Conservation (phyloP, 2,888 invertebrate species). For the Ramazzottius varieornatus region DNA sequence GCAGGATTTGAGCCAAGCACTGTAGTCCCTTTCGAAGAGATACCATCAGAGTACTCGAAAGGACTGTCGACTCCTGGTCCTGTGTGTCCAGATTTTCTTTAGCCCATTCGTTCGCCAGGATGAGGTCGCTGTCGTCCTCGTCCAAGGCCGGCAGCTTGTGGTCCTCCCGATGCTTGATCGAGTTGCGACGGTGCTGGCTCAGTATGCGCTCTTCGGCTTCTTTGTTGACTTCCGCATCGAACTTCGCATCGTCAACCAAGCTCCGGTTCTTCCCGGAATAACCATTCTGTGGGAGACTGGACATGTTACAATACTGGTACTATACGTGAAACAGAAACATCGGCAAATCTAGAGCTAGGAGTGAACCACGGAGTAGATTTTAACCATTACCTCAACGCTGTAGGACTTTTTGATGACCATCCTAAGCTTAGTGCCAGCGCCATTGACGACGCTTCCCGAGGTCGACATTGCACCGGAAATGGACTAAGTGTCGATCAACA, state of each 20-base stretch:
- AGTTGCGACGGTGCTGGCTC: not conserved
- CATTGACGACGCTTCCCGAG: too few species aligned
- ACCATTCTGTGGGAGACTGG: constrained; percentile 44
- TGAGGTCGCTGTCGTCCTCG: not conserved
- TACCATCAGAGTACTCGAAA: not conserved
- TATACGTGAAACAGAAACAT: not conserved
- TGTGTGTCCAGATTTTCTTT: not conserved
- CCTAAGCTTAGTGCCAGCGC: too few species aligned
- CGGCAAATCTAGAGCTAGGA: not conserved
- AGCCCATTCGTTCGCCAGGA: not conserved
- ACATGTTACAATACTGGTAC: not conserved
- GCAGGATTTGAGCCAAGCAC: not conserved
- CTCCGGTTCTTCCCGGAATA: constrained; percentile 81
- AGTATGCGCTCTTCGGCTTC: constrained; percentile 47
- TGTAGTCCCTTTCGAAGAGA: not conserved
- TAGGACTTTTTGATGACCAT: constrained; percentile 2
- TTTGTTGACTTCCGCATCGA: constrained; percentile 80
- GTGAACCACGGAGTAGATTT: not conserved
- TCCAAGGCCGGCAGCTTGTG: not conserved
- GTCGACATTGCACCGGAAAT: too few species aligned
- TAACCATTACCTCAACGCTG: not conserved
- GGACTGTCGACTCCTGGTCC: not conserved
- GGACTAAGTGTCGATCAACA: too few species aligned
- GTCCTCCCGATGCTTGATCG: not conserved
- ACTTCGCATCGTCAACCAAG: constrained; percentile 85